Evolutionary conservation across 2,888 invertebrate genomes (phyloP).

Genomic region (Aphrophora alni): DNA sequence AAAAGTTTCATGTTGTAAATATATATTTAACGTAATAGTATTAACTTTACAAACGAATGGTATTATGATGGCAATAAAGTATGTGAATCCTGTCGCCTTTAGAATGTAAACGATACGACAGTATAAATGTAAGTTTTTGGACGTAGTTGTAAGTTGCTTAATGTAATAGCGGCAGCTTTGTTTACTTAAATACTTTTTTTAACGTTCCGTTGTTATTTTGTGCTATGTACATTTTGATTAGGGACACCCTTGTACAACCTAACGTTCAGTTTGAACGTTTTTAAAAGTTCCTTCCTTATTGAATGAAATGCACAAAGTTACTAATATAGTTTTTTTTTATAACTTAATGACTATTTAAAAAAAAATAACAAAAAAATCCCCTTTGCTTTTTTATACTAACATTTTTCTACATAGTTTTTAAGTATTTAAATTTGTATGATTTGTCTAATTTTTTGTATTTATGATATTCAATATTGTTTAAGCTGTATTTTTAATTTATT

Average conservation of each 20-base stretch:
- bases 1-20: neutral
- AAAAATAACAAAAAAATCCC: neutral
- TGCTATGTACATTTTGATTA: conserved; percentile 9
- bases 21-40: conserved; percentile 21
- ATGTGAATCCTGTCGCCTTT: neutral
- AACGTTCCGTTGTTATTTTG: neutral
- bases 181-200: neutral
- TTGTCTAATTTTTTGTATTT: neutral
- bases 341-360: neutral
- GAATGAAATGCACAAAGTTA: neutral
- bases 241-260: neutral
- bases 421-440: neutral
- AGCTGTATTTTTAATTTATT: neutral
- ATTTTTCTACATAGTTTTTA: neutral
- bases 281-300: neutral
- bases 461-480: neutral
- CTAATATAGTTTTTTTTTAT: neutral
- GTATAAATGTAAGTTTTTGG: neutral
- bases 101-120: neutral
- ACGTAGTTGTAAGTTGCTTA: neutral
- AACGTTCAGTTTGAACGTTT: neutral
- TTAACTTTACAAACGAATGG: conserved; percentile 29
- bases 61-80: conserved; percentile 37
- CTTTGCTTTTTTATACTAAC: neutral
- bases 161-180: neutral